Percentiles rank a stretch among this genome's conserved stretches.
Evolutionary conservation across 2,888 invertebrate species (phyloP).

Genomic region (Erebia epiphron): DNA sequence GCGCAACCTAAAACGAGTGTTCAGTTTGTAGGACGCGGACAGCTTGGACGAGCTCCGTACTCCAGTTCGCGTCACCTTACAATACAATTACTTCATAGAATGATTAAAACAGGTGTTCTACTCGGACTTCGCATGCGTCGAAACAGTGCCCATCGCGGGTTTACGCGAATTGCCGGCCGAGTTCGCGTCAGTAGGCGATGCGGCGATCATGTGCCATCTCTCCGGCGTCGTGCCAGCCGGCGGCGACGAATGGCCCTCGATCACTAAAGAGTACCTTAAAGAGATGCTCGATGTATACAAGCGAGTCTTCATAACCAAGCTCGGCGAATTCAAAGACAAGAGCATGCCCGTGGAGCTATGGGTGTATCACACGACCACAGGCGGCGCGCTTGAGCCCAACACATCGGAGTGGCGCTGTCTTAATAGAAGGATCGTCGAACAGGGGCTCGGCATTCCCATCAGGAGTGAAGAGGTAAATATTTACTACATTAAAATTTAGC

Average conservation of each 20-base stretch:
- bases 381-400: constrained; percentile 86
- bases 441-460: constrained; percentile 84
- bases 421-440: constrained; percentile 85
- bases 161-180: constrained; percentile 78
- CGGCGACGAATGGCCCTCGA: constrained; percentile 73
- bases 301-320: constrained; percentile 79
- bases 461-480: constrained; percentile 56
- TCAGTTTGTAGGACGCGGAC: too few species aligned
- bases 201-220: constrained; percentile 86
- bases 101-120: constrained; percentile 76
- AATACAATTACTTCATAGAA: too few species aligned
- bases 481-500: too few species aligned
- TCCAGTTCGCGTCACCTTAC: too few species aligned
- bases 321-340: constrained; percentile 72
- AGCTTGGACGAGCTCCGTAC: too few species aligned
- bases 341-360: constrained; percentile 86
- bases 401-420: constrained; percentile 85
- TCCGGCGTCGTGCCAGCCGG: constrained; percentile 88
- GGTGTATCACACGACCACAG: constrained; percentile 83
- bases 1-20: too few species aligned
- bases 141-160: constrained; percentile 68
- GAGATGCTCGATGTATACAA: constrained; percentile 79
- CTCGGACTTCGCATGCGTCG: constrained; percentile 85
- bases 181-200: constrained; percentile 79
- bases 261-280: constrained; percentile 84